phyloP scores from a whole-genome alignment of 2,797 vertebrate species.

The Pempheris klunzingeri region DNA sequence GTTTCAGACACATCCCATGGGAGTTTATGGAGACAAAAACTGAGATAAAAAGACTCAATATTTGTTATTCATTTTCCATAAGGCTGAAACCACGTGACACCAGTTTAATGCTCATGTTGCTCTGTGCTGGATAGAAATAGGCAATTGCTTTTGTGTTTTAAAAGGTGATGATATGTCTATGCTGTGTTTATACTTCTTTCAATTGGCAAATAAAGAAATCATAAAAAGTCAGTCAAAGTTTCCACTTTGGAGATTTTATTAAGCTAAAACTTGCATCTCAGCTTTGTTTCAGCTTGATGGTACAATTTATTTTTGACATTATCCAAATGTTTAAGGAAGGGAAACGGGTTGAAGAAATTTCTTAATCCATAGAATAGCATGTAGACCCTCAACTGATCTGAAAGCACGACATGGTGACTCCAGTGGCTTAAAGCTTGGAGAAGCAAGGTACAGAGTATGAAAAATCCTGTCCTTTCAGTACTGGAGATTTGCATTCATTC shows the following conservation, averaged over 20 bases:
- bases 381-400: not conserved
- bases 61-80: not conserved
- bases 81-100: not conserved
- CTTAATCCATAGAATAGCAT: not conserved
- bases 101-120: not conserved
- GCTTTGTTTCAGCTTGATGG: not conserved
- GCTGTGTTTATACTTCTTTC: not conserved
- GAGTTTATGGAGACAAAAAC: not conserved
- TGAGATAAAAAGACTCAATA: not conserved
- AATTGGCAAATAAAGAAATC: not conserved
- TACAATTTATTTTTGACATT: not conserved
- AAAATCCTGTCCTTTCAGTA: not conserved
- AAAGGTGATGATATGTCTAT: not conserved
- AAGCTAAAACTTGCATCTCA: too few species aligned
- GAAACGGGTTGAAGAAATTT: not conserved
- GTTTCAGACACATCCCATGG: not conserved
- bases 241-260: not conserved
- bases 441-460: not conserved
- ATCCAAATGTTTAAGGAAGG: not conserved
- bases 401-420: not conserved
- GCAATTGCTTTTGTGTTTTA: not conserved
- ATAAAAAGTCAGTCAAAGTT: too few species aligned
- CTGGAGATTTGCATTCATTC: not conserved
- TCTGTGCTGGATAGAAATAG: not conserved
- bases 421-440: not conserved